These are phyloP conservation scores for Odontocolon sp. DNA, from an alignment of 2,888 invertebrate genomes.

Conservation along the genomic window DNA sequence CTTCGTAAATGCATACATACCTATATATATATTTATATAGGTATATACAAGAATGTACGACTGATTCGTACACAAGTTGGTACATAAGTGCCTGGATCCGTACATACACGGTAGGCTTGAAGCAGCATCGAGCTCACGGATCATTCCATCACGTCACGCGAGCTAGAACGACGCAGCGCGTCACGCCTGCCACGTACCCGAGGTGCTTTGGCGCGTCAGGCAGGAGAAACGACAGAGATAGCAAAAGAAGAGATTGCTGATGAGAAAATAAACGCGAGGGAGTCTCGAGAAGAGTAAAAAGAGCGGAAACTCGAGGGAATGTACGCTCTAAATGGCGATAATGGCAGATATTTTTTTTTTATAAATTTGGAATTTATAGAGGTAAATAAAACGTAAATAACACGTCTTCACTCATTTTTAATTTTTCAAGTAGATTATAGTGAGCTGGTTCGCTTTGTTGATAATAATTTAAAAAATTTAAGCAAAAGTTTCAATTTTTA, in stretches of 20 bases:
- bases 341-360: constrained; percentile 22
- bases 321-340: constrained; percentile 34
- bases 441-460: too few relatives aligned
- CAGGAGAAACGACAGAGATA: constrained; percentile 34
- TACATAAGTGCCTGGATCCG: background rate
- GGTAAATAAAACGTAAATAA: too few relatives aligned
- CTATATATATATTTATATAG: too few relatives aligned
- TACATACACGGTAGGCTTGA: constrained; percentile 5
- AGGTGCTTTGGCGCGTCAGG: constrained; percentile 45
- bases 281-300: constrained; percentile 1
- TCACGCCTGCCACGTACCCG: constrained; percentile 47
- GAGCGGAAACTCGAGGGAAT: constrained; percentile 16
- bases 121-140: constrained; percentile 31
- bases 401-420: too few relatives aligned
- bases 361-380: too few relatives aligned
- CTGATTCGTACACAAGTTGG: too few relatives aligned
- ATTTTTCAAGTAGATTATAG: too few relatives aligned
- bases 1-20: constrained; percentile 16
- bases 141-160: constrained; percentile 55
- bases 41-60: background rate
- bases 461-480: too few relatives aligned
- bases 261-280: constrained; percentile 48
- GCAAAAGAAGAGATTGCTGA: constrained; percentile 23
- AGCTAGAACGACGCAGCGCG: constrained; percentile 44
- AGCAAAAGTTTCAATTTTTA: too few relatives aligned